Evolutionary conservation across 2,888 invertebrate species (phyloP), one percentile per base, ranked within the genome.

Genomic region (Acleris sparsana): DNA sequence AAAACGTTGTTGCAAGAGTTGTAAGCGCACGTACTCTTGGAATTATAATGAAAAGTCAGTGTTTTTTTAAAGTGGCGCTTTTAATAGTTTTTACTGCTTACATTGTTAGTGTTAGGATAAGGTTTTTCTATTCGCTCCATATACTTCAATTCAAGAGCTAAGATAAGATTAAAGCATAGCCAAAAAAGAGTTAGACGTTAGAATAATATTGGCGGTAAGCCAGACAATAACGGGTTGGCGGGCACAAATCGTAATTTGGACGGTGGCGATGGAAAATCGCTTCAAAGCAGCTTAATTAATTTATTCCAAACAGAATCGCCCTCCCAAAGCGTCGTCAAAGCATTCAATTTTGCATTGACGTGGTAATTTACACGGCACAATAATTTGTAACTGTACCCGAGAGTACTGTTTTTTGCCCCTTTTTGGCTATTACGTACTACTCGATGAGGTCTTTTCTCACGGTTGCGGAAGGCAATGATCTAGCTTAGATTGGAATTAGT

Each of bases 281-380:
- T 82, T 84, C 79, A 82, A 87, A 87, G 85, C 84, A 82, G 76
- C 80, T 85, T 91, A 91, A 92, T 92, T 91, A 91, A 90, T 92
- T 91, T 88, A 90, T 86, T 87, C 86, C 87, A 88, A 92, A 90
- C 80, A 87, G 75, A 89, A 88, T 88, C 83, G 84, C 77, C 85
- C 80, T 74, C 84, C 83, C 87, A 85, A 82, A 84, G 75, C 79
- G 84, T 77, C 79, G 82, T 84, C 83, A 84, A 85, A 86, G 82
- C 87, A 87, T 88, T 86, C 81, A 86, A 89, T 89, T 90, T 88
- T 85, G 88, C 89, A 89, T 90, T 88, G 84, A 88, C 87, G 87
- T 86, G 83, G 82, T 88, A 85, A 90, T 92, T 91, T 92, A 82
- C 85, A 89, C 90, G 92, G 89, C 87, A 90, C 89, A 88, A 86